Base-by-base conservation (phyloP, 2,113 vertebrate species). In the Corythornis cristatus region DNA sequence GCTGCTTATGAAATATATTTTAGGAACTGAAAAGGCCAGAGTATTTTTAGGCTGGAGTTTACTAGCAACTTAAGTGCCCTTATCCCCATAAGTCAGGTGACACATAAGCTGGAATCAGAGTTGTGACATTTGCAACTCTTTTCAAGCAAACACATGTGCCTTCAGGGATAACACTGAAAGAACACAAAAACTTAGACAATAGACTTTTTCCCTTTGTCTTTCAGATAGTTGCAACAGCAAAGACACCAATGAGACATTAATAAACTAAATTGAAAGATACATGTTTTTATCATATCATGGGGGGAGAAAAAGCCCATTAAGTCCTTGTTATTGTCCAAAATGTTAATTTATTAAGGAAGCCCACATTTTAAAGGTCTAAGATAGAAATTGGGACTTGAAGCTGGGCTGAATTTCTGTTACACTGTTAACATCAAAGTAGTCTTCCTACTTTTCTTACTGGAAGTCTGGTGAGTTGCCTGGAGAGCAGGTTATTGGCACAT, bases 101-200 rank as follows among this genome's bases (percentile, higher is more conserved):
- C 65, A 74, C 22, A 57, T 15, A 81, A 31, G n/a, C 86, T 92
- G 72, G 78, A 94, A 78, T 58, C 73, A 72, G 51, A 89, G 20
- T 54, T 70, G 66, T 81, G 78, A 74, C 75, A 86, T 93, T 93
- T 93, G 67, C 60, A 95, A 77, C 86, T 77, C 88, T 89, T 92
- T 84, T 90, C 60, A 89, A 93, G 84, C 13, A 81, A 80, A 66
- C 23, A 46, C 5, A 28, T 7, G 6, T 0, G 3, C 46, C 72
- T 86, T 84, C 64, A 76, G 79, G 80, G 73, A 64, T 42, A 93
- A 53, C 57, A 91, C 54, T 93, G 87, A 78, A 83, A 94, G 73
- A 86, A 89, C 88, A 84, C 11, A 75, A 68, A 88, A 86, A 28
- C n/a, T 51, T 51, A 35, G 43, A 70, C 48, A 68, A 81, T 14